Evolutionary conservation across 2,113 vertebrate species (phyloP).

Genomic region (Psittacula cyanocephala): DNA sequence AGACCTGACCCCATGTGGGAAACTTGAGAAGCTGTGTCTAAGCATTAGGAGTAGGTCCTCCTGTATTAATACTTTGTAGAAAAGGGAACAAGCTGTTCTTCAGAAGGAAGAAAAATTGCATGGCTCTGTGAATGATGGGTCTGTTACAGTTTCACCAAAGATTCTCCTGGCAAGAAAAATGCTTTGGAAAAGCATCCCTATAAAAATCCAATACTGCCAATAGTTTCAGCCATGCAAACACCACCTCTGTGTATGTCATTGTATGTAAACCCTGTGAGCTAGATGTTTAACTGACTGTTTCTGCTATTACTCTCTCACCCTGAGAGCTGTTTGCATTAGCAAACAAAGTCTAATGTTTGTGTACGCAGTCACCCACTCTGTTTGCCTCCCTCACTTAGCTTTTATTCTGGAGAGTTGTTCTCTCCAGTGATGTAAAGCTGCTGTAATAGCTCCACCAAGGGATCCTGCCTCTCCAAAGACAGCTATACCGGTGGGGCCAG

Average conservation of each 20-base stretch:
- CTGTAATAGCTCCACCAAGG: background rate
- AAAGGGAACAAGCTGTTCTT: constrained; percentile 5
- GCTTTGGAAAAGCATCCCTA: background rate
- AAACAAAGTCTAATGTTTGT: constrained; percentile 15
- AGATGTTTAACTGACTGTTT: constrained; percentile 7
- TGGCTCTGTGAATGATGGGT: background rate
- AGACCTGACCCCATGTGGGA: background rate
- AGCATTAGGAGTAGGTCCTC: background rate
- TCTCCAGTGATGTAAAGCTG: background rate
- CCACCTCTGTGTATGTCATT: background rate
- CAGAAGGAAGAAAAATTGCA: background rate
- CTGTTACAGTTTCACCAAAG: background rate
- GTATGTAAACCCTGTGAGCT: background rate
- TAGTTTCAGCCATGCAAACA: background rate
- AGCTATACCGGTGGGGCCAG: background rate
- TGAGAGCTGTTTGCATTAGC: background rate
- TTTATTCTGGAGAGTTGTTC: background rate
- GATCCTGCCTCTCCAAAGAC: background rate
- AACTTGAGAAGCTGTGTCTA: background rate
- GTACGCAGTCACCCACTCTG: background rate
- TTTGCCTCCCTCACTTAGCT: background rate
- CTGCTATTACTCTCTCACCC: background rate
- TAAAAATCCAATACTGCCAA: background rate
- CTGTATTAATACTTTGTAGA: background rate
- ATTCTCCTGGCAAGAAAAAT: constrained; percentile 1